Evolutionary conservation across 1,140 invertebrate species (phyloP), one percentile per base, ranked within the genome.

Genomic region (Papilio polyxenes): DNA sequence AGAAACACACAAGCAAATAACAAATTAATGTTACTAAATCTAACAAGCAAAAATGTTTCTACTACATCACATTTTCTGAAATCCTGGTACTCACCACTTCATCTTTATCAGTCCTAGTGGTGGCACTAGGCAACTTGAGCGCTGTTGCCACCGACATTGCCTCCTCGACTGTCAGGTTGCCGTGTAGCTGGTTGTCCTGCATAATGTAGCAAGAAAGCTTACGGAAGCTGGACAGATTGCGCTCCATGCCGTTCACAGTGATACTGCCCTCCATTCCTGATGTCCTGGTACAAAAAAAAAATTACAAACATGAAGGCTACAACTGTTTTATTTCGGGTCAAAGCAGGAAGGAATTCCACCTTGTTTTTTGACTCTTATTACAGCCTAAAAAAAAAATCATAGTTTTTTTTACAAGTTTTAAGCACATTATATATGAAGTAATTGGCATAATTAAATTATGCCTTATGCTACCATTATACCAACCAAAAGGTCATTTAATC

Each of bases 121-220:
- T 95, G 76, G 96, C 96, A 69, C 96, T 96, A 62, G 97, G 96
- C 72, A 99, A 95, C 94, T 99, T 99, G 20, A 99, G 95, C 85
- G 97, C 97, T 0, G 98, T 97, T 3, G 98, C 98, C 44, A 99
- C 98, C 85, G 96, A 96, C 98, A 99, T 98, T 3, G 98, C 97
- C 95, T 99, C 98, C 84, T 97, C 96, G 0, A 99, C 98, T 0
- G 98, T 98, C 75, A 99, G 95, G 95, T 99, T 98, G 0, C 97
- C 97, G 85, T 99, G 97, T 8, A 99, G 95, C 92, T 99, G 98
- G 95, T 99, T 99, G 90, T 99, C 98, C 93, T 99, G 99, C 98
- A 99, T 99, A 90, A 99, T 99, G 94, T 99, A 99, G 88, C 98
- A 98, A 0, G 98, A 98, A 83, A 99, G 96, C 95, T 99, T 99